A percentile compares a stretch with the other conserved stretches of the same genome.
Evolutionary conservation across 2,888 invertebrate genomes (phyloP).

Genomic region (Helleia helle): DNA sequence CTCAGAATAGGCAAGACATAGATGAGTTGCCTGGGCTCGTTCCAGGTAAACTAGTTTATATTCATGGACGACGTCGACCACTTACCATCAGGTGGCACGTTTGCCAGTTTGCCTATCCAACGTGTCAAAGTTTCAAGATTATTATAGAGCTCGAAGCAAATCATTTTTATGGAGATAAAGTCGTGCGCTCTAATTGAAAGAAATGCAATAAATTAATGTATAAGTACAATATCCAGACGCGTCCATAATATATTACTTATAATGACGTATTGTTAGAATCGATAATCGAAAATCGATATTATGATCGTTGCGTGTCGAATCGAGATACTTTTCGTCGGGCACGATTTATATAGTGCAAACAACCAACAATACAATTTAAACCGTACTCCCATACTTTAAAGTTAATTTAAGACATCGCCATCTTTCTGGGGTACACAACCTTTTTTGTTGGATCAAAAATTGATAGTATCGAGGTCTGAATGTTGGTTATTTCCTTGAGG

Average conservation of each 20-base stretch:
- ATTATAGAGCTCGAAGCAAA: no score
- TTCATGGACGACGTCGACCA: no score
- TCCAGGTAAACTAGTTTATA: no score
- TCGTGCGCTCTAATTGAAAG: no score
- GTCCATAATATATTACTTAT: background rate
- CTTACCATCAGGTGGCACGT: no score
- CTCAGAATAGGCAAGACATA: no score
- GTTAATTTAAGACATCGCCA: background rate
- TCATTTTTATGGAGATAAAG: no score
- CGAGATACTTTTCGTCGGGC: slow-evolving; percentile 13
- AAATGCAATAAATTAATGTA: no score
- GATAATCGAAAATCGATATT: slow-evolving; percentile 8
- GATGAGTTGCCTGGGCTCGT: no score
- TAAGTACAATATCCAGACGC: background rate
- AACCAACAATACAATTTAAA: background rate
- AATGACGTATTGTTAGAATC: slow-evolving; percentile 4
- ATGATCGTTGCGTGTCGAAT: slow-evolving; percentile 20
- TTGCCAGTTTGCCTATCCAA: no score
- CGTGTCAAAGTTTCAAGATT: no score
- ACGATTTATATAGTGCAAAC: background rate
- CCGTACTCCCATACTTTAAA: background rate
- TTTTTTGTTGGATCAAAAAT: slow-evolving; percentile 18
- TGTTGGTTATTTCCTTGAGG: slow-evolving; percentile 23
- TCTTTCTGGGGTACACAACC: background rate
- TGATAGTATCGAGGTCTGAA: slow-evolving; percentile 21